These are phyloP conservation scores for Stenichneumon culpator DNA, from an alignment of 2,888 invertebrate genomes.

Conservation along the genomic window DNA sequence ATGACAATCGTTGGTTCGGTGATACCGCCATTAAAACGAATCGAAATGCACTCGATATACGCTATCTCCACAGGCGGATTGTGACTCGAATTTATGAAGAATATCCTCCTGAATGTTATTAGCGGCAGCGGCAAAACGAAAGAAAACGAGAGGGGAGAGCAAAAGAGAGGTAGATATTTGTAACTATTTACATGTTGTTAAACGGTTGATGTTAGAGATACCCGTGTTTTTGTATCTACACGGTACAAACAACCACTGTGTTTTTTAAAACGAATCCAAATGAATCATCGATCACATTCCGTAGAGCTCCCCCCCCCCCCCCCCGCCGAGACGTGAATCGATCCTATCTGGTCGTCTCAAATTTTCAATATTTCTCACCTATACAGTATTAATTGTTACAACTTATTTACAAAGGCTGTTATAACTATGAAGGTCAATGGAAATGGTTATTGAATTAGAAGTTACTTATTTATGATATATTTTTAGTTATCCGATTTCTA, in stretches of 20 bases:
- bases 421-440: slow-evolving; percentile 2
- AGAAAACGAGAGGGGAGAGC: neutral
- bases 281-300: slow-evolving; percentile 18
- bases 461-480: neutral
- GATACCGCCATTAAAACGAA: slow-evolving; percentile 9
- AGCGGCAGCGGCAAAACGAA: neutral
- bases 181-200: slow-evolving; percentile 76
- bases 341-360: neutral
- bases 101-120: slow-evolving; percentile 5
- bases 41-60: neutral
- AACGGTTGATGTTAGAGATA: slow-evolving; percentile 73
- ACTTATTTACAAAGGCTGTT: slow-evolving; percentile 16
- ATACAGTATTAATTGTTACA: neutral
- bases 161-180: slow-evolving; percentile 65
- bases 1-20: slow-evolving; percentile 44
- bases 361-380: neutral
- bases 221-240: slow-evolving; percentile 61
- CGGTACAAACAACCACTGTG: slow-evolving; percentile 18
- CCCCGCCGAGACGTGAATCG: neutral
- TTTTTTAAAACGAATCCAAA: slow-evolving; percentile 16
- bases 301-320: slow-evolving; percentile 7
- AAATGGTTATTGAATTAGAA: slow-evolving; percentile 5
- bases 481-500: neutral
- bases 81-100: slow-evolving; percentile 11
- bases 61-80: neutral